phyloP scores from a whole-genome alignment of 2,113 vertebrate species.

The Meriones unguiculatus region DNA sequence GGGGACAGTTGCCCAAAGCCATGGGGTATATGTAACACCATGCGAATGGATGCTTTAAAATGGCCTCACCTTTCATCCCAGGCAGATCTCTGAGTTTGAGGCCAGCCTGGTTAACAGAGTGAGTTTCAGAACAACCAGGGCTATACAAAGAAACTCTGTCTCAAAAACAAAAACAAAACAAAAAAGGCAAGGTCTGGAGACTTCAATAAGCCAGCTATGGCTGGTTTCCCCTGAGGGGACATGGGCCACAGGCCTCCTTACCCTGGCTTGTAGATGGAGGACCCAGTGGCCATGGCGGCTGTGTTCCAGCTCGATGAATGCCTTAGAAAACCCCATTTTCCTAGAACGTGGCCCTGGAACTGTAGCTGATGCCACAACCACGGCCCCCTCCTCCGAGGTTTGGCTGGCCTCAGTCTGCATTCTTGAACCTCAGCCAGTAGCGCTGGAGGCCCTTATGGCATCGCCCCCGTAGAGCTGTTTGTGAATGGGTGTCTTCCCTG shows the following conservation, averaged over 20 bases:
- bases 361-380: neutral
- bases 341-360: neutral
- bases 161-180: neutral
- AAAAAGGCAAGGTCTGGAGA: neutral
- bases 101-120: neutral
- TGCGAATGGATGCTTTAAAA: neutral
- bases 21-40: neutral
- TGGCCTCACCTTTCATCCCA: neutral
- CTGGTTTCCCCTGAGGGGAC: neutral
- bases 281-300: neutral
- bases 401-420: rapidly evolving
- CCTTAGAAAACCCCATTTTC: neutral
- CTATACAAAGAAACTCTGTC: neutral
- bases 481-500: neutral
- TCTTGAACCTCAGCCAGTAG: neutral
- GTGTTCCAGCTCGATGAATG: neutral
- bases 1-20: too few relatives aligned
- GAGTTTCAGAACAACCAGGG: neutral
- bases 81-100: neutral
- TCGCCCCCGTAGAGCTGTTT: rapidly evolving
- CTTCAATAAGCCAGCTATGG: neutral
- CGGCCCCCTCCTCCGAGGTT: neutral
- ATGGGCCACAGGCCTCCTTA: too few relatives aligned
- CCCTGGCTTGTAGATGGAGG: neutral
- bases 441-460: neutral